These are phyloP conservation scores for Macaria notata DNA, from an alignment of 2,888 invertebrate species.

Conservation along the genomic window DNA sequence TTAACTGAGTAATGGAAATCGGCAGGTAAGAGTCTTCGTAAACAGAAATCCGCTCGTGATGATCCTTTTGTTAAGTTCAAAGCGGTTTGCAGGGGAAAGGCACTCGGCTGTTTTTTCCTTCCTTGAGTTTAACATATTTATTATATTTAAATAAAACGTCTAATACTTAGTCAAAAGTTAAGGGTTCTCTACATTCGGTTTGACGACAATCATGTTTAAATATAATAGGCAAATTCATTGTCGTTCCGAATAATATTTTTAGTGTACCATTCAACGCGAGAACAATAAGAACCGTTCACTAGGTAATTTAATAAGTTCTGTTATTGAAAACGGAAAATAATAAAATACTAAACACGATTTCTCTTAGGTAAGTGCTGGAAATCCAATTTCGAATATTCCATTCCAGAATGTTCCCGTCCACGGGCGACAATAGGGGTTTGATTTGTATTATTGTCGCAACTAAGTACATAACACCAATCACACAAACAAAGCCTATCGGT, in stretches of 20 bases:
- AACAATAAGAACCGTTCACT: too few species aligned
- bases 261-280: too few species aligned
- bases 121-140: too few species aligned
- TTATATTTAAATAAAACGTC: too few species aligned
- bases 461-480: slow-evolving; percentile 1
- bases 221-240: too few species aligned
- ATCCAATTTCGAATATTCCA: slow-evolving; percentile 5
- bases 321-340: not conserved
- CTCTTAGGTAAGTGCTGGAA: not conserved
- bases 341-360: not conserved
- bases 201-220: too few species aligned
- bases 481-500: slow-evolving; percentile 1
- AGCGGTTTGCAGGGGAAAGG: too few species aligned
- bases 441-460: slow-evolving; percentile 9
- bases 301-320: too few species aligned
- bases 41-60: not conserved
- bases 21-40: not conserved
- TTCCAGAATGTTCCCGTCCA: not conserved
- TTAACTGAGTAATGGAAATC: slow-evolving; percentile 2
- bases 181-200: too few species aligned
- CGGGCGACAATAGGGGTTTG: slow-evolving; percentile 4
- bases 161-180: too few species aligned
- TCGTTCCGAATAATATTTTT: too few species aligned
- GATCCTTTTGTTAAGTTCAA: not conserved
- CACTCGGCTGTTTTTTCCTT: too few species aligned